Evolutionary conservation across 2,797 vertebrate genomes (phyloP).

Genomic region (Vespertilio murinus): DNA sequence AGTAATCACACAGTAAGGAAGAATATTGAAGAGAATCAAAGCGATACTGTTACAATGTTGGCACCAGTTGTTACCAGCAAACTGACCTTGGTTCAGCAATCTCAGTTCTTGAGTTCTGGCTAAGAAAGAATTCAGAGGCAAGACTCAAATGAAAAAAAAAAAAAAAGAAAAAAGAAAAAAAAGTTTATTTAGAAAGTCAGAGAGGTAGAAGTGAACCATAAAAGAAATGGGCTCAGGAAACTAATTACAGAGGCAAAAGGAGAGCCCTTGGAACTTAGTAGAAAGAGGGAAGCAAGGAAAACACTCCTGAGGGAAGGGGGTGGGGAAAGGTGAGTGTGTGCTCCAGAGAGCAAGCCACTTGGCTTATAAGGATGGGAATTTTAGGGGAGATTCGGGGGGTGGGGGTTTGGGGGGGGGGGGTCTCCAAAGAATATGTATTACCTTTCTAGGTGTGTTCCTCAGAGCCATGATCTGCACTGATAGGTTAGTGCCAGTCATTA

Average conservation of each 20-base stretch:
- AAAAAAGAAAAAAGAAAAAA: background rate
- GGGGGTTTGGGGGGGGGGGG: too few species aligned
- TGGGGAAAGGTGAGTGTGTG: background rate
- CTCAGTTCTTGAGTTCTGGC: background rate
- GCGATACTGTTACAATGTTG: background rate
- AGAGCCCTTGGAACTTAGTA: background rate
- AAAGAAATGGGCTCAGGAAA: background rate
- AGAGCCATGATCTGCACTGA: background rate
- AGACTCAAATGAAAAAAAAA: background rate
- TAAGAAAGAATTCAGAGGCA: background rate
- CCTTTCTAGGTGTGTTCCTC: background rate
- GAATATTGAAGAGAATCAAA: background rate
- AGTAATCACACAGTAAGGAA: background rate
- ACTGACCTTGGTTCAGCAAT: background rate
- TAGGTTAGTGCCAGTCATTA: background rate
- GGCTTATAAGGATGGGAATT: background rate
- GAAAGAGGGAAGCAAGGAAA: background rate
- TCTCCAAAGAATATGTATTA: background rate
- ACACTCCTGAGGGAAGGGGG: background rate
- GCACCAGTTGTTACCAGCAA: background rate
- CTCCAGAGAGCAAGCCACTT: background rate
- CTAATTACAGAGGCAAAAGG: background rate
- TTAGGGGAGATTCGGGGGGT: background rate
- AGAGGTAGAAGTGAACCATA: background rate
- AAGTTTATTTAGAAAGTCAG: background rate